Percentiles rank a stretch among this genome's conserved stretches.
Evolutionary conservation across 2,113 vertebrate genomes (phyloP).

Genomic region (Muscicapa adusta): DNA sequence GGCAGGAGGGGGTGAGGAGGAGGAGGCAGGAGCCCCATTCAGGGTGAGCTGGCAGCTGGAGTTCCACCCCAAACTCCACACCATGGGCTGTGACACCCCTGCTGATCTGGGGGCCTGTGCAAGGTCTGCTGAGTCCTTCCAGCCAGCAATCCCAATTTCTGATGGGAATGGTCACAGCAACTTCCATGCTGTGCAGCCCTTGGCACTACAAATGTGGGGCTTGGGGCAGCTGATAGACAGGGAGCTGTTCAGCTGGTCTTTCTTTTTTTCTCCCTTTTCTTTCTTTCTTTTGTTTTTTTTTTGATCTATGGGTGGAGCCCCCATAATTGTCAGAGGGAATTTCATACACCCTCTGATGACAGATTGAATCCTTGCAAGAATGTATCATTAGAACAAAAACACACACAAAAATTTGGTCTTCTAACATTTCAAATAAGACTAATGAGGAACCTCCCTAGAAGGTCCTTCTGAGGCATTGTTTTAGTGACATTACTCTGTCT

Average conservation of each 20-base stretch:
- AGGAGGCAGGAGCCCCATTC: not conserved
- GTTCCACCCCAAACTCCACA: not conserved
- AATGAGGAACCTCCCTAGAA: slow-evolving; percentile 26
- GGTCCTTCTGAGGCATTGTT: slow-evolving; percentile 49
- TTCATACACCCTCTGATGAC: slow-evolving; percentile 18
- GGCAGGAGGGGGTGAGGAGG: not conserved
- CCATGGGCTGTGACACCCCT: not conserved
- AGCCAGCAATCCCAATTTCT: not conserved
- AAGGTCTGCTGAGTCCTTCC: not conserved
- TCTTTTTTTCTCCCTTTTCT: not conserved
- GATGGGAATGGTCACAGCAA: slow-evolving; percentile 8
- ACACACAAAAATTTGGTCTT: not conserved
- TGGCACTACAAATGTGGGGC: not conserved
- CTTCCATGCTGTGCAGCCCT: not conserved
- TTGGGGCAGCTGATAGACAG: not conserved
- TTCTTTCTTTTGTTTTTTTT: not conserved
- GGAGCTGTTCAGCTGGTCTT: not conserved
- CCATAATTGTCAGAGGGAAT: slow-evolving; percentile 12
- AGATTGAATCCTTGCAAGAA: slow-evolving; percentile 40
- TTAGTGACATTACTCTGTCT: slow-evolving; percentile 31
- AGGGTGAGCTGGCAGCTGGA: not conserved
- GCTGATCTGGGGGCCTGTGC: not conserved
- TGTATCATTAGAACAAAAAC: slow-evolving; percentile 7
- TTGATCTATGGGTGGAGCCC: slow-evolving; percentile 42
- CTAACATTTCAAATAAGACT: slow-evolving; percentile 26